Conservation (phyloP, 2,113 vertebrate species). For the Laticauda colubrina region DNA sequence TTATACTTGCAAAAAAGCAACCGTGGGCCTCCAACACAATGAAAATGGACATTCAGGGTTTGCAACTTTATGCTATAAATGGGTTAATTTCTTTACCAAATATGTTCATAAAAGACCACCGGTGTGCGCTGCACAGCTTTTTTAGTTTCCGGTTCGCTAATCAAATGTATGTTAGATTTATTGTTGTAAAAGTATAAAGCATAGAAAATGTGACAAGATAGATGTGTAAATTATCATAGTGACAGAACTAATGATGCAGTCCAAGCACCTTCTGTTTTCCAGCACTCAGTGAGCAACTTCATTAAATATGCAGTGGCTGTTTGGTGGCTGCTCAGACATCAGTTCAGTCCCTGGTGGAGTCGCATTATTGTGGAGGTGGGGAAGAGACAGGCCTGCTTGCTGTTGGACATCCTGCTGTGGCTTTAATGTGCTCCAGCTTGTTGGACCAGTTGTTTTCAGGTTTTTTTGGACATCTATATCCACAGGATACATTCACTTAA, state of each 20-base stretch:
- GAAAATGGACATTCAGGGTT: slow-evolving; percentile 12
- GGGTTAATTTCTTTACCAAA: slow-evolving; percentile 69
- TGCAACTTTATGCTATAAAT: slow-evolving; percentile 38
- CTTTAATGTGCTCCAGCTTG: slow-evolving; percentile 87
- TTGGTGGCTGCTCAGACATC: slow-evolving; percentile 78
- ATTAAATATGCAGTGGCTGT: slow-evolving; percentile 83
- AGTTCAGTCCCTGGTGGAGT: slow-evolving; percentile 85
- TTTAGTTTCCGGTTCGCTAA: slow-evolving; percentile 77
- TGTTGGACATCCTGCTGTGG: slow-evolving; percentile 79
- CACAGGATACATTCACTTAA: slow-evolving; percentile 75
- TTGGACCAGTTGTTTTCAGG: slow-evolving; percentile 81
- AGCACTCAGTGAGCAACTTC: slow-evolving; percentile 78
- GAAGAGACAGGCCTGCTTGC: slow-evolving; percentile 72
- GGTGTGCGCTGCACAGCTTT: slow-evolving; percentile 58
- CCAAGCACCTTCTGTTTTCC: slow-evolving; percentile 98
- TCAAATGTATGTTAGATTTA: slow-evolving; percentile 92
- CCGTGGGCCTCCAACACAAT: not conserved
- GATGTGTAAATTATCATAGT: slow-evolving; percentile 99
- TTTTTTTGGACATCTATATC: slow-evolving; percentile 79
- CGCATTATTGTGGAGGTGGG: slow-evolving; percentile 77
- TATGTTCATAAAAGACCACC: slow-evolving; percentile 62
- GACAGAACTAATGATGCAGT: slow-evolving; percentile 99
- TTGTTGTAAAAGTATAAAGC: slow-evolving; percentile 89
- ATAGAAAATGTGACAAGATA: slow-evolving; percentile 98
- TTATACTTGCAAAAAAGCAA: slow-evolving; percentile 32